Conservation (phyloP, 2,888 invertebrate genomes). For the Melinaea menophilus region DNA sequence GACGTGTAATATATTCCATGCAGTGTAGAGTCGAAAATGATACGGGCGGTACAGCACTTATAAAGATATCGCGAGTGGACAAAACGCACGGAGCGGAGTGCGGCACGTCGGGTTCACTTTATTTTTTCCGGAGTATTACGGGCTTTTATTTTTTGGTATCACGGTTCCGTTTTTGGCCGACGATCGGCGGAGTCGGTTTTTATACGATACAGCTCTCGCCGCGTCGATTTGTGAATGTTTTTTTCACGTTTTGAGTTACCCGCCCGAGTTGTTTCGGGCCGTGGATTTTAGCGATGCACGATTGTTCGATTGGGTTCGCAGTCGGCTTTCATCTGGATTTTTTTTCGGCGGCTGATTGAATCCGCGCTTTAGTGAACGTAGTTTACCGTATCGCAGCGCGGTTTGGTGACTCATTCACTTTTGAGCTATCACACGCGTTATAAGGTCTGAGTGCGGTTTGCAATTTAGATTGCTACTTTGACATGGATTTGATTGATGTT, state of each 20-base stretch:
- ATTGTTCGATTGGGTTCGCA: slow-evolving; percentile 71
- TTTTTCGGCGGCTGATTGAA: slow-evolving; percentile 71
- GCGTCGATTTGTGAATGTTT: slow-evolving; percentile 70
- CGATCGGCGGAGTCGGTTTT: slow-evolving; percentile 71
- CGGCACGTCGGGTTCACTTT: slow-evolving; percentile 54
- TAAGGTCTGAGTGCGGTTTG: slow-evolving; percentile 48
- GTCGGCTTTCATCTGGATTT: slow-evolving; percentile 55
- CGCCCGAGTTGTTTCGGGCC: slow-evolving; percentile 75
- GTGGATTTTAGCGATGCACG: slow-evolving; percentile 66
- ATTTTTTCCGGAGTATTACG: slow-evolving; percentile 70
- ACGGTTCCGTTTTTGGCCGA: slow-evolving; percentile 74
- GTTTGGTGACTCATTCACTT: slow-evolving; percentile 68
- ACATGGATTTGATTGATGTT: not conserved
- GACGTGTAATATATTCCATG: slow-evolving; percentile 21
- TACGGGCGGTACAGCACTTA: slow-evolving; percentile 44
- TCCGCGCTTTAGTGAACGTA: slow-evolving; percentile 73
- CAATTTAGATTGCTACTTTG: slow-evolving; percentile 41
- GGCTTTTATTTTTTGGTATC: slow-evolving; percentile 77
- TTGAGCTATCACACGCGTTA: slow-evolving; percentile 48
- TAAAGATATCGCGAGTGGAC: slow-evolving; percentile 59
- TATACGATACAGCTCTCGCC: slow-evolving; percentile 65
- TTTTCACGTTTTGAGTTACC: slow-evolving; percentile 54
- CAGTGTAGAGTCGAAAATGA: slow-evolving; percentile 33
- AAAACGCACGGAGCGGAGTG: slow-evolving; percentile 44
- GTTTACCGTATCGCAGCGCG: slow-evolving; percentile 63